Evolutionary conservation across 2,888 invertebrate species (phyloP).

Genomic region (Pseudococcus viburni): DNA sequence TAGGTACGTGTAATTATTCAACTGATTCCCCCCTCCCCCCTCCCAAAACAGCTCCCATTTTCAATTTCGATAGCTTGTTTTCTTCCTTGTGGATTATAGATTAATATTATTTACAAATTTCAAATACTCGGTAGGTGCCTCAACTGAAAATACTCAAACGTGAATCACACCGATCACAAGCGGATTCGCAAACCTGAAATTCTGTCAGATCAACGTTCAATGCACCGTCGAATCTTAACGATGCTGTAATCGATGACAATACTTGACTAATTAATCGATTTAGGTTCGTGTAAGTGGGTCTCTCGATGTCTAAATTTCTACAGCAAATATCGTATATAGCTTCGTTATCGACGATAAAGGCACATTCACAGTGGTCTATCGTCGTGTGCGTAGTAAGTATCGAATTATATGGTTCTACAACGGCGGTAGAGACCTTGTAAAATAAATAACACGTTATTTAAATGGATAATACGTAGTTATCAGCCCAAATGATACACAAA

Average conservation of each 20-base stretch:
- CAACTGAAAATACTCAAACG: not conserved
- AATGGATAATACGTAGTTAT: not conserved
- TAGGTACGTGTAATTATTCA: too few relatives aligned
- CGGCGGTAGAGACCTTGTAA: constrained; percentile 74
- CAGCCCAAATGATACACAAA: constrained; percentile 37
- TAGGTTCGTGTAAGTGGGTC: constrained; percentile 96
- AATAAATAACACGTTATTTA: constrained; percentile 5
- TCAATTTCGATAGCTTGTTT: too few relatives aligned
- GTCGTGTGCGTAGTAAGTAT: constrained; percentile 77
- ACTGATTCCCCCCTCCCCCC: too few relatives aligned
- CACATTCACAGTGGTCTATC: constrained; percentile 77
- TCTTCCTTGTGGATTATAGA: too few relatives aligned
- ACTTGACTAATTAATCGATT: constrained; percentile 96
- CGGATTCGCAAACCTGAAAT: constrained; percentile 77
- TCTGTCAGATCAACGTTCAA: constrained; percentile 94
- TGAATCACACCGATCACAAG: not conserved
- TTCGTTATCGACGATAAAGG: constrained; percentile 76
- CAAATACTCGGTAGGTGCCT: not conserved
- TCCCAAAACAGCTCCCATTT: too few relatives aligned
- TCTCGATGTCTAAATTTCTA: constrained; percentile 93
- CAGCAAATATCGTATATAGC: constrained; percentile 90
- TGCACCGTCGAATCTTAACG: constrained; percentile 92
- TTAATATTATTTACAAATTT: constrained; percentile 10
- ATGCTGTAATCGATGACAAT: constrained; percentile 92
- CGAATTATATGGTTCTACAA: constrained; percentile 77